Conservation (phyloP, 2,797 vertebrate species). For the Neosalanx taihuensis region DNA sequence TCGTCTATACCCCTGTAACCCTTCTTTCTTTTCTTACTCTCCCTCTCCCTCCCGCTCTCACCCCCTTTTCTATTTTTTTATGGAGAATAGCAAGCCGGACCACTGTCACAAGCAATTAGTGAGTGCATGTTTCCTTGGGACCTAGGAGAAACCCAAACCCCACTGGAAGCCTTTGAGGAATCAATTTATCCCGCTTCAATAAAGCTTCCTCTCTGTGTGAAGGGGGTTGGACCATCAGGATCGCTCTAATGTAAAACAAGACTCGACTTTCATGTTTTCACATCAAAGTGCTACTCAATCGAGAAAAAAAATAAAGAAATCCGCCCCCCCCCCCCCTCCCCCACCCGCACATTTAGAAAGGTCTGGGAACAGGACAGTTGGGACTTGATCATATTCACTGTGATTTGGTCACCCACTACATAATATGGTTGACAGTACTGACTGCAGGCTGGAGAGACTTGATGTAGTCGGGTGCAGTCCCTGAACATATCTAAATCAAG, state of each 20-base stretch:
- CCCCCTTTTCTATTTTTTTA: constrained; percentile 24
- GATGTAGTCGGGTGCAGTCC: too few relatives aligned
- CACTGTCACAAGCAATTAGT: constrained; percentile 61
- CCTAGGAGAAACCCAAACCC: constrained; percentile 36
- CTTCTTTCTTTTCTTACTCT: constrained; percentile 20
- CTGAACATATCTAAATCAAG: too few relatives aligned
- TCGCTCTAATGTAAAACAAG: constrained; percentile 27
- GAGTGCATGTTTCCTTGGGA: constrained; percentile 39
- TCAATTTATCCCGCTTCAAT: constrained; percentile 48
- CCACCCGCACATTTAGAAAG: background rate
- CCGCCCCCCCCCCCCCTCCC: background rate
- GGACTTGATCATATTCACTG: constrained; percentile 6
- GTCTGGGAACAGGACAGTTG: constrained; percentile 2
- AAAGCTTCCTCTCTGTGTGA: constrained; percentile 30
- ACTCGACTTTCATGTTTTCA: constrained; percentile 29
- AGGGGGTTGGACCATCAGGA: constrained; percentile 31
- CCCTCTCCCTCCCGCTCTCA: constrained; percentile 19
- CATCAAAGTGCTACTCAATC: constrained; percentile 29
- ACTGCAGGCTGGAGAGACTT: background rate
- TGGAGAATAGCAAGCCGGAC: constrained; percentile 38
- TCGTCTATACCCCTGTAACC: constrained; percentile 54
- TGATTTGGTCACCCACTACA: background rate
- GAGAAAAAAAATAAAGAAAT: background rate
- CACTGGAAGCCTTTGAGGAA: constrained; percentile 46
- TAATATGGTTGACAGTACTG: background rate